These are phyloP conservation scores for Psix sp. DNA, from an alignment of 1,140 invertebrate genomes.

Conservation along the genomic window DNA sequence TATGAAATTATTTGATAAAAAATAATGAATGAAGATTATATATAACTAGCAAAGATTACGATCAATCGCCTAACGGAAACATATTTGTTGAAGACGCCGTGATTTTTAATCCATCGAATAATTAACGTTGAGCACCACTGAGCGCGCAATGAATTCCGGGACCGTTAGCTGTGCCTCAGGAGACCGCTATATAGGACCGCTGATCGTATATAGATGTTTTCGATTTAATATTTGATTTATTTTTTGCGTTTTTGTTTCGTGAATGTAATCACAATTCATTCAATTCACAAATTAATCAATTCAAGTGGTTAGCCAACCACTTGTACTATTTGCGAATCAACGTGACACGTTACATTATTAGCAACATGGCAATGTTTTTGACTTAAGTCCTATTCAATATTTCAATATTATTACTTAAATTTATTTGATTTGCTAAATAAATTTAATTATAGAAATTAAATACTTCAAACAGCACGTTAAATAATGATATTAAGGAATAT, in stretches of 20 bases:
- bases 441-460: too few relatives aligned
- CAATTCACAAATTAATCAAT: slow-evolving; percentile 31
- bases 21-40: background rate
- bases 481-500: background rate
- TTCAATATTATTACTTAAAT: too few relatives aligned
- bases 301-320: background rate
- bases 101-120: slow-evolving; percentile 29
- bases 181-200: slow-evolving; percentile 59
- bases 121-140: slow-evolving; percentile 61
- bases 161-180: slow-evolving; percentile 56
- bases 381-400: too few relatives aligned
- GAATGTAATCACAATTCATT: slow-evolving; percentile 13
- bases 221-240: slow-evolving; percentile 50
- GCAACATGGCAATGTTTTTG: too few relatives aligned
- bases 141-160: slow-evolving; percentile 54
- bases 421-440: too few relatives aligned
- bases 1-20: slow-evolving; percentile 2
- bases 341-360: too few relatives aligned
- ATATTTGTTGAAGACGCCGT: slow-evolving; percentile 9
- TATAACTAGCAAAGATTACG: background rate
- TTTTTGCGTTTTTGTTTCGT: slow-evolving; percentile 18
- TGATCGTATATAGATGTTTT: slow-evolving; percentile 47
- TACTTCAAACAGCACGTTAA: too few relatives aligned
- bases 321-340: too few relatives aligned
- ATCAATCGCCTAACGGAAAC: slow-evolving; percentile 17